Evolutionary conservation across 2,888 invertebrate genomes (phyloP).

Genomic region (Nowickia ferox): DNA sequence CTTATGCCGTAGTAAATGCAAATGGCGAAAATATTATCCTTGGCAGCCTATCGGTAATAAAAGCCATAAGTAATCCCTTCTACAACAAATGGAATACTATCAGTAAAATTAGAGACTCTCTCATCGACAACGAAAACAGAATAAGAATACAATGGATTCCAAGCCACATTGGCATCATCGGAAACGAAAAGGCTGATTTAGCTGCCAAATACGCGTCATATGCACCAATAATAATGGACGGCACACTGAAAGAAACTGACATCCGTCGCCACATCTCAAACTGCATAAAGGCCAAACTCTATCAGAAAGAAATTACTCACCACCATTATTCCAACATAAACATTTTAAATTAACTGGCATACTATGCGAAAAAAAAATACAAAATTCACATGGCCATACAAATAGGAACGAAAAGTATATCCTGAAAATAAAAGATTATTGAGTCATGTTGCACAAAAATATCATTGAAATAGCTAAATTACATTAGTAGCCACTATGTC

Average conservation of each 20-base stretch:
- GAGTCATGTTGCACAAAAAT: too few species aligned
- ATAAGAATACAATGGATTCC: slow-evolving; percentile 18
- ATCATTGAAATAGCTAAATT: too few species aligned
- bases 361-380: too few species aligned
- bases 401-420: too few species aligned
- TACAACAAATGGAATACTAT: slow-evolving; percentile 16
- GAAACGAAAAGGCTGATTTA: slow-evolving; percentile 11
- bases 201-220: neutral
- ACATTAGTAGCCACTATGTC: too few species aligned
- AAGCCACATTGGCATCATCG: neutral
- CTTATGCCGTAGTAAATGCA: slow-evolving; percentile 8
- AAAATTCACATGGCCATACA: too few species aligned
- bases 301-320: neutral
- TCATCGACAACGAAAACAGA: neutral
- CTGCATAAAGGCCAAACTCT: neutral
- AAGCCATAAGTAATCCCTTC: slow-evolving; percentile 10
- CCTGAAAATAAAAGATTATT: too few species aligned
- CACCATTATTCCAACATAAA: slow-evolving; percentile 7
- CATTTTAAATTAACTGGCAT: too few species aligned
- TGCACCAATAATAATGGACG: neutral
- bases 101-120: neutral
- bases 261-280: neutral
- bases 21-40: neutral
- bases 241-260: slow-evolving; percentile 1
- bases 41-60: slow-evolving; percentile 12